These are phyloP conservation scores for Cheilinus undulatus DNA, from an alignment of 2,113 vertebrate genomes.

Conservation along the genomic window DNA sequence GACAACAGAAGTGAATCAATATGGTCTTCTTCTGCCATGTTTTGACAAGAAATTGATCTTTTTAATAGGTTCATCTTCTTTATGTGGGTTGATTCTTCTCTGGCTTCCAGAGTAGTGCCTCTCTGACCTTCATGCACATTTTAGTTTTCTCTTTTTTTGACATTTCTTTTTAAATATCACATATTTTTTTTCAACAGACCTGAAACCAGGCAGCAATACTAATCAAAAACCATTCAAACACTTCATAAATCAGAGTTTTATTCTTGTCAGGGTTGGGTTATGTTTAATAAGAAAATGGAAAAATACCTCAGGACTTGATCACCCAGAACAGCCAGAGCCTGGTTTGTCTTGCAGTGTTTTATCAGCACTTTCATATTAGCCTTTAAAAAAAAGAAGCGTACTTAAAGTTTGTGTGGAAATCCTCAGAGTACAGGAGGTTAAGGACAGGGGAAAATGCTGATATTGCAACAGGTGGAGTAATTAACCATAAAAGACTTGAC, in stretches of 20 bases:
- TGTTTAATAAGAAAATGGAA: not conserved
- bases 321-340: constrained; percentile 86
- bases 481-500: constrained; percentile 46
- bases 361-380: constrained; percentile 87
- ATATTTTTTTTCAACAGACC: not conserved
- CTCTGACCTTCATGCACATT: not conserved
- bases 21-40: not conserved
- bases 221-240: not conserved
- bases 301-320: constrained; percentile 86
- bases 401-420: not conserved
- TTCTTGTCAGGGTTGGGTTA: not conserved
- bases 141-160: not conserved
- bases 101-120: no score
- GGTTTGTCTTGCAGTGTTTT: constrained; percentile 89
- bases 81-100: not conserved
- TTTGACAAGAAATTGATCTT: not conserved
- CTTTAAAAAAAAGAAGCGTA: constrained; percentile 71
- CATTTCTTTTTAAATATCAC: not conserved
- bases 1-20: not conserved
- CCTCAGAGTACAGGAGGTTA: not conserved
- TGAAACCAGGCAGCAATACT: not conserved
- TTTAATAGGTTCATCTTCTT: not conserved
- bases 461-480: not conserved
- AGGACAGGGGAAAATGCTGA: not conserved
- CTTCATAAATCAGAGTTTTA: not conserved